A percentile compares a stretch with the other conserved stretches of the same genome.
These are phyloP conservation scores for Nothoprocta pentlandii DNA, from an alignment of 2,113 vertebrate genomes.

Conservation along the genomic window DNA sequence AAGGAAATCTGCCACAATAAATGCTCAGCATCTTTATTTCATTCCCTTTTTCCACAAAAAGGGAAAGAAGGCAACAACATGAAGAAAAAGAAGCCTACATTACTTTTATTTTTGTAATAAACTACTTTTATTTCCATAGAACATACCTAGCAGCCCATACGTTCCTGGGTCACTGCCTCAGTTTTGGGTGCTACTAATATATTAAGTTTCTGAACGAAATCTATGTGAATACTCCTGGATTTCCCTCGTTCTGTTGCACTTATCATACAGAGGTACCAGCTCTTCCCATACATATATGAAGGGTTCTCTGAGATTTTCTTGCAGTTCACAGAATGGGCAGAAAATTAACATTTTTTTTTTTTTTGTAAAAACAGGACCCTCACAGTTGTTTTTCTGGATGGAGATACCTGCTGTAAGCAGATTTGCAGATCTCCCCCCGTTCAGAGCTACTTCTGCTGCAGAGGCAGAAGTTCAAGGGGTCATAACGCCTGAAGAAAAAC, in stretches of 20 bases:
- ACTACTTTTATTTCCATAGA: not conserved
- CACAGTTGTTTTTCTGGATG: not conserved
- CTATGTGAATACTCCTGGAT: rapidly evolving
- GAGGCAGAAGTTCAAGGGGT: not conserved
- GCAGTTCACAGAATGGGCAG: not conserved
- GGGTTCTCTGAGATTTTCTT: not conserved
- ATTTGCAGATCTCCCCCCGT: not conserved
- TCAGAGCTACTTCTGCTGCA: not conserved
- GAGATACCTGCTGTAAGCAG: not conserved
- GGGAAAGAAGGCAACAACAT: rapidly evolving
- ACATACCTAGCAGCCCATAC: not conserved
- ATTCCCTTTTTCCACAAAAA: not conserved
- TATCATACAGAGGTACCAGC: rapidly evolving
- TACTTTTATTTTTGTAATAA: not conserved
- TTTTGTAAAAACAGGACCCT: no score
- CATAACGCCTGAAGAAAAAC: no score
- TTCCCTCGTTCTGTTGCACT: not conserved
- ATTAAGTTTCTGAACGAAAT: not conserved
- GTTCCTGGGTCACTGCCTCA: not conserved
- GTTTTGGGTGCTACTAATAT: not conserved
- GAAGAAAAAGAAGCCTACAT: not conserved
- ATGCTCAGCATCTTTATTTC: not conserved
- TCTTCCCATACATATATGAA: not conserved
- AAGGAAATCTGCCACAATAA: rapidly evolving
- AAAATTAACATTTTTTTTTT: not conserved